A percentile compares a stretch with the other conserved stretches of the same genome.
These are phyloP conservation scores for Clarias macrocephalus DNA, from an alignment of 2,113 vertebrate genomes.

Conservation along the genomic window DNA sequence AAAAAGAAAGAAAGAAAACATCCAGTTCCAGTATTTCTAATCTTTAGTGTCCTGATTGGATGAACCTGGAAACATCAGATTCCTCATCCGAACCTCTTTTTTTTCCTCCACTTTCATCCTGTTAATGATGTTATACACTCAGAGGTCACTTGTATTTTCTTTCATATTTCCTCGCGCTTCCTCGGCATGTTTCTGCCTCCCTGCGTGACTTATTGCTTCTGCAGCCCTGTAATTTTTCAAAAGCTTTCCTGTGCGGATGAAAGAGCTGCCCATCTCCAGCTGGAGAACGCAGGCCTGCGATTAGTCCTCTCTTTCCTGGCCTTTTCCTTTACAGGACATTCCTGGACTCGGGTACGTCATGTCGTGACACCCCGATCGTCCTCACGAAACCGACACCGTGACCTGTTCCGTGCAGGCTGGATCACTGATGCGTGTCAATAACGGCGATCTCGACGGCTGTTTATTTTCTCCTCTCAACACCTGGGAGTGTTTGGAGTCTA, in stretches of 20 bases:
- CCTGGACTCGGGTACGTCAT: background rate
- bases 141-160: background rate
- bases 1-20: too few species aligned
- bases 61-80: background rate
- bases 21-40: background rate
- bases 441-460: conserved; percentile 59
- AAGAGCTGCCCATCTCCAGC: conserved; percentile 68
- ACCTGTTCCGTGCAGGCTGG: background rate
- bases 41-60: background rate
- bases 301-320: conserved; percentile 37
- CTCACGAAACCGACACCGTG: background rate
- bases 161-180: background rate
- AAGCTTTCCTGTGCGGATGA: conserved; percentile 68
- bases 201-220: conserved; percentile 46
- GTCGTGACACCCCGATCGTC: background rate
- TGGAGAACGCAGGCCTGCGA: conserved; percentile 60
- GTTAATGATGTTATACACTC: background rate
- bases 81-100: background rate
- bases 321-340: conserved; percentile 42
- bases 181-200: conserved; percentile 49
- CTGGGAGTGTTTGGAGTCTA: conserved; percentile 73
- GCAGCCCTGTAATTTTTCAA: conserved; percentile 67
- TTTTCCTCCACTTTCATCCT: background rate
- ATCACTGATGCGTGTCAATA: conserved; percentile 58
- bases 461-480: conserved; percentile 61